phyloP scores from a whole-genome alignment of 2,888 invertebrate species.

The Agonopterix heracliana region DNA sequence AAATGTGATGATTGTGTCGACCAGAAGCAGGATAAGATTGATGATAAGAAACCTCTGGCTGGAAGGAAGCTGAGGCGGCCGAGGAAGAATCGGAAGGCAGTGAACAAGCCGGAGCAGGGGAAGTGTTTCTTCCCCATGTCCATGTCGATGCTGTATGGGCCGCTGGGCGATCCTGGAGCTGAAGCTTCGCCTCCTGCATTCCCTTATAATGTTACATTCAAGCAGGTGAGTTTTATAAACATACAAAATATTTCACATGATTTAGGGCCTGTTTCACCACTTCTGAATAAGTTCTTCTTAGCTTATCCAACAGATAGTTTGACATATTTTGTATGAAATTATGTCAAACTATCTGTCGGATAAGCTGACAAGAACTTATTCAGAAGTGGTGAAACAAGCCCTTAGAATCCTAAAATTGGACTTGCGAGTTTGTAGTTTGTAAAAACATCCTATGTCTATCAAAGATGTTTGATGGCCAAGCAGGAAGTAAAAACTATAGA shows the following conservation, averaged over 20 bases:
- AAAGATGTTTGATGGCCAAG: no score
- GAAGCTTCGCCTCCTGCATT: conserved; percentile 77
- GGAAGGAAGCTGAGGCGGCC: conserved; percentile 49
- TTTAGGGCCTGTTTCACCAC: no score
- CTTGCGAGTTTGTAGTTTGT: no score
- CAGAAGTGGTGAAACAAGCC: no score
- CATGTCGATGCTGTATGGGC: conserved; percentile 91
- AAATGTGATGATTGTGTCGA: conserved; percentile 53
- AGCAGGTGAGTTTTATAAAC: conserved; percentile 78
- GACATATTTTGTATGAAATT: no score
- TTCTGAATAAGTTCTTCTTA: no score
- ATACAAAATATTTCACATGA: neutral
- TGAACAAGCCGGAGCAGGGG: conserved; percentile 46
- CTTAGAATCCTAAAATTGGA: no score
- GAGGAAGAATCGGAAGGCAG: conserved; percentile 60
- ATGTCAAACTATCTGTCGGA: no score
- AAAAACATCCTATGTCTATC: no score
- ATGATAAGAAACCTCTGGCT: conserved; percentile 46
- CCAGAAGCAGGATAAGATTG: conserved; percentile 46
- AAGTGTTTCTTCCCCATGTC: conserved; percentile 87
- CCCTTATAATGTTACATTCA: conserved; percentile 93
- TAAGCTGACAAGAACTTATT: no score
- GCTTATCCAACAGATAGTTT: no score
- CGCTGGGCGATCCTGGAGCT: conserved; percentile 77
- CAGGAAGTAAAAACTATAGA: no score